Conservation (phyloP, 2,888 invertebrate species). For the Phasia obesa region DNA sequence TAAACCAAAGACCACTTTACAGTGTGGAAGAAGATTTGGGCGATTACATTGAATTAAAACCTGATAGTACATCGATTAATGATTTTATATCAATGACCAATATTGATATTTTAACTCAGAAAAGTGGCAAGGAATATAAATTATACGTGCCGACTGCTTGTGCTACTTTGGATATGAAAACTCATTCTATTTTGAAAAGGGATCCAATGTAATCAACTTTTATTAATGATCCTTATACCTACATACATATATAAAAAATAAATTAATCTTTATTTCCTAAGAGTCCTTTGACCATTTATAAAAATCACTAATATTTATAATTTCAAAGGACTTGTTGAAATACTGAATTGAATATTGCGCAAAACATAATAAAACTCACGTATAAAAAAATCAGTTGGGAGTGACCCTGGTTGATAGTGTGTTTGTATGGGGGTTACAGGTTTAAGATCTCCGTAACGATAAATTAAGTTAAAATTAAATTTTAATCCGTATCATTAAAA, state of each 20-base stretch:
- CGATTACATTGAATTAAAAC: conserved; percentile 81
- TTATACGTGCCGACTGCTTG: conserved; percentile 77
- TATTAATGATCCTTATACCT: not conserved
- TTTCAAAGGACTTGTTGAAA: not conserved
- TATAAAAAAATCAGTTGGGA: too few relatives aligned
- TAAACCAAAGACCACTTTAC: conserved; percentile 80
- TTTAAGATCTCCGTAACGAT: too few relatives aligned
- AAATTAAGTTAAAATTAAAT: too few relatives aligned
- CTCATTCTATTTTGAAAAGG: conserved; percentile 36
- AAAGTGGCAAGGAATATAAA: conserved; percentile 80
- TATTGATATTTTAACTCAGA: conserved; percentile 78
- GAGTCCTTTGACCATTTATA: not conserved
- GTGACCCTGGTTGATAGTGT: not conserved
- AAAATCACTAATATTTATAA: not conserved
- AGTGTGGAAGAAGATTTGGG: conserved; percentile 80
- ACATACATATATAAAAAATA: too few relatives aligned
- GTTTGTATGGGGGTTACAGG: not conserved
- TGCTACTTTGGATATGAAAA: conserved; percentile 50
- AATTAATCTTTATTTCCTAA: too few relatives aligned
- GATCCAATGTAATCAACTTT: conserved; percentile 21
- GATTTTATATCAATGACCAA: conserved; percentile 78
- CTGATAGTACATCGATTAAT: conserved; percentile 78
- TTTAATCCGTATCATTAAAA: too few relatives aligned
- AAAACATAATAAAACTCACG: not conserved
- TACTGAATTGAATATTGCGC: not conserved